phyloP scores from a whole-genome alignment of 92 coral and sea anemone genomes.

The Heteractis magnifica region DNA sequence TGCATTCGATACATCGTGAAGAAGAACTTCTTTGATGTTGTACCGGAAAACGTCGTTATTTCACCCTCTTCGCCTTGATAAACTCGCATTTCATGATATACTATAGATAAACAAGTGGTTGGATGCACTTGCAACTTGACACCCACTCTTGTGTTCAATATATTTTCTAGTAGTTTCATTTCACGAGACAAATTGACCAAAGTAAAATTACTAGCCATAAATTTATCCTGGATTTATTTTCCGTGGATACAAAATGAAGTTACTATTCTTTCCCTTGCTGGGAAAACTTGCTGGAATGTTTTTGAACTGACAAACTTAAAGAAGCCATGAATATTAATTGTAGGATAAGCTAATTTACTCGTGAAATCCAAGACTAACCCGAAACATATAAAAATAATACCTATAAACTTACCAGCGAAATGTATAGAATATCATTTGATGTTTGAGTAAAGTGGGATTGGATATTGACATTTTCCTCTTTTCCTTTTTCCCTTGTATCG shows the following conservation, averaged over 20 bases:
- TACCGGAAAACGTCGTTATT: not conserved
- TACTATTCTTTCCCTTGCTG: too few species aligned
- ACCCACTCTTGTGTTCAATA: too few species aligned
- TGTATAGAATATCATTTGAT: not conserved
- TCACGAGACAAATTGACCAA: not conserved
- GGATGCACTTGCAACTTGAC: not conserved
- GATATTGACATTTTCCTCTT: too few species aligned
- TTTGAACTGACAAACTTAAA: too few species aligned
- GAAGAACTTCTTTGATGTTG: slow-evolving; percentile 71
- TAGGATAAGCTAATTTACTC: too few species aligned
- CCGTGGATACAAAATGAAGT: too few species aligned
- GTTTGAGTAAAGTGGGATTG: not conserved
- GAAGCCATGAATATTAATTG: too few species aligned
- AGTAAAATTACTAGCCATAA: not conserved
- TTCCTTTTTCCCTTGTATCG: too few species aligned
- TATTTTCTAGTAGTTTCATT: not conserved
- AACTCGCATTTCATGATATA: not conserved
- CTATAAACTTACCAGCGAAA: too few species aligned
- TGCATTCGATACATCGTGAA: slow-evolving; percentile 85
- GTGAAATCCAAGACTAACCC: too few species aligned
- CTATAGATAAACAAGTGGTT: not conserved
- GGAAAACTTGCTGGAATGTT: too few species aligned
- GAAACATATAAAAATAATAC: too few species aligned
- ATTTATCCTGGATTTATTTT: not conserved
- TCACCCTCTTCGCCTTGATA: not conserved